Percentiles rank a stretch among this genome's conserved stretches.
These are phyloP conservation scores for Remorina albescens DNA, from an alignment of 2,797 vertebrate genomes.

Conservation along the genomic window DNA sequence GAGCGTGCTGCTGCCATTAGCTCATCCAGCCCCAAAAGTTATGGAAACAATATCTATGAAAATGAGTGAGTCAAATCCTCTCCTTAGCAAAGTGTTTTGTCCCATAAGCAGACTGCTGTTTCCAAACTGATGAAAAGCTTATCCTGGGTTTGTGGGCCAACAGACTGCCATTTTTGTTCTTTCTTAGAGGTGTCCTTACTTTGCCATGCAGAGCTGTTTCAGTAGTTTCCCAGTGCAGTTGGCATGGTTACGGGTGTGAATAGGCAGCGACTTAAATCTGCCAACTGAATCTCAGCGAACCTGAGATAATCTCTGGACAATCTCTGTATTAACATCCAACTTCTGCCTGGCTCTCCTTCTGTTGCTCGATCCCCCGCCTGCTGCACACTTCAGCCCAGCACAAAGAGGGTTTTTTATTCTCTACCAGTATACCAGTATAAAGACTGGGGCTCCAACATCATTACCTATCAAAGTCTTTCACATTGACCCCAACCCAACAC, in stretches of 20 bases:
- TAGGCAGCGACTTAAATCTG: constrained; percentile 77
- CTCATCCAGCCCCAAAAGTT: constrained; percentile 67
- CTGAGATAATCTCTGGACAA: constrained; percentile 81
- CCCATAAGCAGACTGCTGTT: constrained; percentile 74
- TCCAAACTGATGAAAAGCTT: constrained; percentile 84
- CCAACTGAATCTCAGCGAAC: constrained; percentile 75
- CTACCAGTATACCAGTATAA: constrained; percentile 75
- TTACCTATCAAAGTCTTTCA: constrained; percentile 75
- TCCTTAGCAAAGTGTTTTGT: constrained; percentile 65
- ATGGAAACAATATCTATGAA: constrained; percentile 81
- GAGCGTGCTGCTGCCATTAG: constrained; percentile 36
- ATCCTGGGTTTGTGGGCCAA: constrained; percentile 74
- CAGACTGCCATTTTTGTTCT: constrained; percentile 71
- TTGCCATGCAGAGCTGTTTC: constrained; percentile 76
- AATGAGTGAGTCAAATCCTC: constrained; percentile 75
- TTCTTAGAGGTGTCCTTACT: constrained; percentile 63
- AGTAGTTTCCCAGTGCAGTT: constrained; percentile 81
- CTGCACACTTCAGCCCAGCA: constrained; percentile 47
- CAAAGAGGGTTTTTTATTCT: constrained; percentile 31
- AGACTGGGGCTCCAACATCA: constrained; percentile 72
- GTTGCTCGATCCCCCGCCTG: constrained; percentile 31
- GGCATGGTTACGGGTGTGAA: constrained; percentile 81
- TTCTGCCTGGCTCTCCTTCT: constrained; percentile 48
- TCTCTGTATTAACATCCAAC: constrained; percentile 80
- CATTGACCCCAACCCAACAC: constrained; percentile 60